Evolutionary conservation across 2,113 vertebrate genomes (phyloP), one percentile per base, ranked within the genome.

Genomic region (Vimba vimba): DNA sequence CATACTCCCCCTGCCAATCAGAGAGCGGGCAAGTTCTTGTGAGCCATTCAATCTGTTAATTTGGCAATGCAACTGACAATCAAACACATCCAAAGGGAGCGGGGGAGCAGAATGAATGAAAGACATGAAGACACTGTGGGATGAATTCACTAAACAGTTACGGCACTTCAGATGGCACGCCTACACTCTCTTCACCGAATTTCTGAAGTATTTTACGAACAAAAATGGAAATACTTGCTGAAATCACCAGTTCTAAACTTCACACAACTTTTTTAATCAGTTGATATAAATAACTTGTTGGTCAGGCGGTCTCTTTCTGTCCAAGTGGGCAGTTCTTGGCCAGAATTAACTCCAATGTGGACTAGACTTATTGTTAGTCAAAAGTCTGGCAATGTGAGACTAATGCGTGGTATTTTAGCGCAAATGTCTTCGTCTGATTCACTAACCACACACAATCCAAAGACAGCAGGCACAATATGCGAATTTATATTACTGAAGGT

Each of bases 1-100:
- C 98, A 30, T 99, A 99, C 88, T 99, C 98, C 9, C 98, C 98
- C 98, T 99, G 94, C 7, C 89, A 92, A 94, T 39, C 73, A 92
- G 68, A 85, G 91, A 60, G 1, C 39, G 2, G 27, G 52, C 30
- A 52, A 1, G 75, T 45, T 17, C 60, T 82, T 57, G 86, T 89
- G 80, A 93, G 90, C 85, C 86, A 83, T 88, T 90, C 66, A 74
- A 4, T 47, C 2, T 77, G 75, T 36, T 50, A 27, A 60, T 12
- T 13, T 82, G 23, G 1, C 1, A 50, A 12, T 84, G 75, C 85
- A 43, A 15, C 2, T 15, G 75, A 66, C 60, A 89, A 79, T 55
- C 33, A 79, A 81, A 84, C 2, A 27, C 30, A 77, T 55, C 0
- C 27, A 83, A 59, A 71, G 66, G 19, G 69, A 76, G 47, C 78